These are phyloP conservation scores for Brachirus orientalis DNA, from an alignment of 2,113 vertebrate species.

Conservation along the genomic window DNA sequence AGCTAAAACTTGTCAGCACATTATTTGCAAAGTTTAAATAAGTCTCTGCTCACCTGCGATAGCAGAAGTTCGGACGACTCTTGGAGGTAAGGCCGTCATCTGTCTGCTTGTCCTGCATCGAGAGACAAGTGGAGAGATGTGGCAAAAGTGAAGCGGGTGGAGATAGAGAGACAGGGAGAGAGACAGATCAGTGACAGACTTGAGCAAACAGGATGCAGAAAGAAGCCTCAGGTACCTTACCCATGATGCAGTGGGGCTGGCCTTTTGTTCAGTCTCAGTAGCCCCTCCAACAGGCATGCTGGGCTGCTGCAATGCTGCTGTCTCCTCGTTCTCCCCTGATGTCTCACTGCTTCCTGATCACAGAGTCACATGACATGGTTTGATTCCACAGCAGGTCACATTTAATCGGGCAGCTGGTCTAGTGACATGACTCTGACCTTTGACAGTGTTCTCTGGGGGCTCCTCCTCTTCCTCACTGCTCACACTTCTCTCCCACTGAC, in stretches of 20 bases:
- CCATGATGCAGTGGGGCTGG: conserved; percentile 51
- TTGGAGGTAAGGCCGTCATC: neutral
- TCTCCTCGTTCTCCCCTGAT: conserved; percentile 38
- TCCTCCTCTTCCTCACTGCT: conserved; percentile 66
- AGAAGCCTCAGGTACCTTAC: conserved; percentile 25
- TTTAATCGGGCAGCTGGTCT: neutral
- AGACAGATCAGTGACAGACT: neutral
- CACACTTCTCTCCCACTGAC: conserved; percentile 49
- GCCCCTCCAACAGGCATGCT: neutral
- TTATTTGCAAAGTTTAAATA: neutral
- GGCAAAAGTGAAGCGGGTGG: neutral
- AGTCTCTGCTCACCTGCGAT: conserved; percentile 44
- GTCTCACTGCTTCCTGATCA: conserved; percentile 51
- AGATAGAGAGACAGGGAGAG: neutral
- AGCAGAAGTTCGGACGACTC: conserved; percentile 26
- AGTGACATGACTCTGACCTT: conserved; percentile 47
- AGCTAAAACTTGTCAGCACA: neutral
- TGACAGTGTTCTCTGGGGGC: neutral
- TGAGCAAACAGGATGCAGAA: neutral
- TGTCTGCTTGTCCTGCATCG: conserved; percentile 38
- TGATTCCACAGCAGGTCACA: neutral
- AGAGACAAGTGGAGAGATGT: neutral
- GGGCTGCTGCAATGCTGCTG: neutral
- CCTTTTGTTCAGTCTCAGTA: neutral
- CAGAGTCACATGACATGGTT: neutral